Base-by-base conservation (phyloP, 2,113 vertebrate species). In the Tiliqua scincoides region DNA sequence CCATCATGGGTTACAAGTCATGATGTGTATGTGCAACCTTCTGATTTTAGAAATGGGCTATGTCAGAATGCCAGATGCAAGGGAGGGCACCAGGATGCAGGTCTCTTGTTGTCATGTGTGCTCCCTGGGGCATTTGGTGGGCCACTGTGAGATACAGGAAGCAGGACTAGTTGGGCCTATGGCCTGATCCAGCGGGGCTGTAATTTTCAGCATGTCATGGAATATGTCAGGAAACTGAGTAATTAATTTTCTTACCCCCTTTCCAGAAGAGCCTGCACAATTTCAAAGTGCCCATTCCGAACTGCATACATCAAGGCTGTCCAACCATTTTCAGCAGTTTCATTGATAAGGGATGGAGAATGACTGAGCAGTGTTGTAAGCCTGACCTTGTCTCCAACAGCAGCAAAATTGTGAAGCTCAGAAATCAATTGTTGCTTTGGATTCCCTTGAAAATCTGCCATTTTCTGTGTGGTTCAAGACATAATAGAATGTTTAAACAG, bases 241-340 rank as follows among this genome's bases (percentile, higher is more conserved):
- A 83, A 87, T 71, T 72, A 32, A n/a, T 37, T 57, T 15, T 25
- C 93, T 96, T 97, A 99, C 98, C 98, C 97, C 82, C 96, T 94
- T 10, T 96, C 94, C 87, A 99, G 96, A 73, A 99, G 97, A 84
- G 91, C 62, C 37, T 96, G 94, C 76, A 95, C 97, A 75, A 96
- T 89, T 0, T 95, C 85, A 6, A 91, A 86, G 87, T 99, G 98
- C 32, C 99, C 98, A 30, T 98, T 98, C 70, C 98, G 97, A 11
- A 98, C 96, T 1, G 96, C 98, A 35, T 97, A 95, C 98, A 99
- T 99, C 86, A 99, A 90, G 3, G 98, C 98, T 8, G 97, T 98
- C 99, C 99, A 99, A 91, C 98, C 98, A 0, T 96, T 97, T 84
- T 91, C 88, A 37, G 96, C 94, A 17, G 94, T 87, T 88, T 94